phyloP scores from a whole-genome alignment of 2,113 vertebrate species.

The Sinocyclocheilus anophthalmus region DNA sequence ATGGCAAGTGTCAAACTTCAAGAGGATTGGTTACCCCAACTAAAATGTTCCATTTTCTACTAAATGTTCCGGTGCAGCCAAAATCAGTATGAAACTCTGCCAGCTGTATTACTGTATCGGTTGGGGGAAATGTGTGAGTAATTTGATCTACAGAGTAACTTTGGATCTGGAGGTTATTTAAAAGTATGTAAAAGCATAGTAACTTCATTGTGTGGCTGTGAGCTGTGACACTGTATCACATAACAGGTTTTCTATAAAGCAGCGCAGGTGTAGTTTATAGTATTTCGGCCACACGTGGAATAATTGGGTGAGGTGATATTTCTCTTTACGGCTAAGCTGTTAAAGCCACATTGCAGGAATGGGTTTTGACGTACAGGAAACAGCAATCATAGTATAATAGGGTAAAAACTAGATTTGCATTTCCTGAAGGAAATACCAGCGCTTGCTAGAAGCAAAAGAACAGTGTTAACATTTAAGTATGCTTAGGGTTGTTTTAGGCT shows the following conservation, averaged over 20 bases:
- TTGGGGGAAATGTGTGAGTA: conserved; percentile 22
- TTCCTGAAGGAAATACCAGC: conserved; percentile 3
- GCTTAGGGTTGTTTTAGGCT: background rate
- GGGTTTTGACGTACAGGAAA: conserved; percentile 26
- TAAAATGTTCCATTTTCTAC: conserved; percentile 36
- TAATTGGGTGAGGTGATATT: conserved; percentile 57
- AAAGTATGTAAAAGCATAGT: conserved; percentile 46
- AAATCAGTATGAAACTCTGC: conserved; percentile 3
- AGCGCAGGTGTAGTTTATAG: conserved; percentile 57
- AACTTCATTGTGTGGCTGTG: conserved; percentile 43
- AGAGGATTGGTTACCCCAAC: conserved; percentile 39
- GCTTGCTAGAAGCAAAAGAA: background rate
- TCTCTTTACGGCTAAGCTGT: conserved; percentile 44
- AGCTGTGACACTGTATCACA: conserved; percentile 41
- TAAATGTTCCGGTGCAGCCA: conserved; percentile 2
- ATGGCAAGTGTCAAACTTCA: conserved; percentile 9
- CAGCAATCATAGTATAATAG: background rate
- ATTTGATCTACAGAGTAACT: conserved; percentile 37
- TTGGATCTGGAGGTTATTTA: conserved; percentile 38
- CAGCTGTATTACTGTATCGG: background rate
- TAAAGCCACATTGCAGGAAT: conserved; percentile 5
- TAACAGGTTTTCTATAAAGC: conserved; percentile 52
- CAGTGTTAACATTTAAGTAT: background rate
- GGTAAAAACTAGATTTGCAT: conserved; percentile 31
- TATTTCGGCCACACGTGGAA: conserved; percentile 51